Evolutionary conservation across 2,797 vertebrate species (phyloP), one percentile per base, ranked within the genome.

Genomic region (Margarornis squamiger): DNA sequence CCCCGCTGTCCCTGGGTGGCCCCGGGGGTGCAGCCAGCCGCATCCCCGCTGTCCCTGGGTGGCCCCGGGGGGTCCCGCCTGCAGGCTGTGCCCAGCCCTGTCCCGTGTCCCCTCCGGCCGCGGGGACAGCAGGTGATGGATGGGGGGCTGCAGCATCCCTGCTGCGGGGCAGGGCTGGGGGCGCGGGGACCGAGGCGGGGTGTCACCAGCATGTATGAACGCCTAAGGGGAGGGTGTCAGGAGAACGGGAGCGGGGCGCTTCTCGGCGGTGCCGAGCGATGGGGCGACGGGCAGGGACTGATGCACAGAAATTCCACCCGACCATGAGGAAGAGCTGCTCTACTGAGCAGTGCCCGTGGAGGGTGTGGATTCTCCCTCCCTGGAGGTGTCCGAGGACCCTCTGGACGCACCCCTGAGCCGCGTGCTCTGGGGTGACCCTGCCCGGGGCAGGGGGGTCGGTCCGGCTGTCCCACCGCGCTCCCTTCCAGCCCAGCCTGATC

Each of bases 401-500:
- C 13, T 0, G 32, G 12, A 5, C 1, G 9, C 49, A 45, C 6
- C 23, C 22, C 46, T 14, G 23, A 22, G 46, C 46, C 22, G 46
- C 12, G 46, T 7, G 46, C 46, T 48, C 46, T 48, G 46, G 22
- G 46, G 22, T 45, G 45, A 45, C 45, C 45, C 45, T 6, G 45
- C 45, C 45, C 20, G 45, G 20, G 45, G 10, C 45, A 21, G 20
- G 20, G 45, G 20, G 20, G 45, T 45, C 45, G 10, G 45, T 24
- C 46, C 46, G 6, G 22, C 46, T 48, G 45, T 45, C 45, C 20
- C 20, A 45, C 20, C 45, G 45, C 45, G 45, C 45, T 21, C 45
- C 45, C 20, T 20, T 45, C 45, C 45, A 45, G 45, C 45, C 45
- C 15, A 0, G 5, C 16, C n/a, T 0, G 23, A 5, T 20, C 48